Evolutionary conservation across 2,888 invertebrate species (phyloP).

Genomic region (Andrena trimmerana): DNA sequence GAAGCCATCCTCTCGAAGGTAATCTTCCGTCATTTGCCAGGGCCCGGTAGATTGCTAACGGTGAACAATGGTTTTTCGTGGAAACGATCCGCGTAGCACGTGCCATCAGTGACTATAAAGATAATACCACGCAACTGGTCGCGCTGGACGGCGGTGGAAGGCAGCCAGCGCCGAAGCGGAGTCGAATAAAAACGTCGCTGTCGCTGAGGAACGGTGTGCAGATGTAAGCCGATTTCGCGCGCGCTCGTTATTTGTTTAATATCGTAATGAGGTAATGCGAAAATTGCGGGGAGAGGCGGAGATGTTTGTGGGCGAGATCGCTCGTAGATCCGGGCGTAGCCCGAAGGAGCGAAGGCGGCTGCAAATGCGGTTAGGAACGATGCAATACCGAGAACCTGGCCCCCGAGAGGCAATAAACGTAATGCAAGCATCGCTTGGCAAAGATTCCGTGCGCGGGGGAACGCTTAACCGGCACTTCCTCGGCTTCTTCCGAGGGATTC

Average conservation of each 20-base stretch:
- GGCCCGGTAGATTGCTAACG: slow-evolving; percentile 57
- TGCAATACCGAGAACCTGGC: slow-evolving; percentile 64
- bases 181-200: background rate
- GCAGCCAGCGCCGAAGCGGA: background rate
- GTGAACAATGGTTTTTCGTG: slow-evolving; percentile 63
- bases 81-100: slow-evolving; percentile 54
- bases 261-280: too few species aligned
- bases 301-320: too few species aligned
- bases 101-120: slow-evolving; percentile 62
- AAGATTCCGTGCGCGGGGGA: slow-evolving; percentile 55
- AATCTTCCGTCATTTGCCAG: slow-evolving; percentile 66
- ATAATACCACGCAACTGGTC: slow-evolving; percentile 49
- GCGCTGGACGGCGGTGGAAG: background rate
- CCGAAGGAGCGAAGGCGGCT: slow-evolving; percentile 51
- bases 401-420: slow-evolving; percentile 66
- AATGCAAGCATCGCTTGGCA: slow-evolving; percentile 67
- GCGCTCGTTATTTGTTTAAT: too few species aligned
- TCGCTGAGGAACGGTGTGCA: background rate
- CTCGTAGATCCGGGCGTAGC: background rate
- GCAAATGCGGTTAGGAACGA: slow-evolving; percentile 71
- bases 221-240: too few species aligned
- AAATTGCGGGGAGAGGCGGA: too few species aligned
- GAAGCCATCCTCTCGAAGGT: slow-evolving; percentile 47
- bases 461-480: slow-evolving; percentile 60
- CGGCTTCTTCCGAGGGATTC: slow-evolving; percentile 59